Evolutionary conservation across 2,888 invertebrate species (phyloP), one percentile per base, ranked within the genome.

Genomic region (Cerastoderma edule): DNA sequence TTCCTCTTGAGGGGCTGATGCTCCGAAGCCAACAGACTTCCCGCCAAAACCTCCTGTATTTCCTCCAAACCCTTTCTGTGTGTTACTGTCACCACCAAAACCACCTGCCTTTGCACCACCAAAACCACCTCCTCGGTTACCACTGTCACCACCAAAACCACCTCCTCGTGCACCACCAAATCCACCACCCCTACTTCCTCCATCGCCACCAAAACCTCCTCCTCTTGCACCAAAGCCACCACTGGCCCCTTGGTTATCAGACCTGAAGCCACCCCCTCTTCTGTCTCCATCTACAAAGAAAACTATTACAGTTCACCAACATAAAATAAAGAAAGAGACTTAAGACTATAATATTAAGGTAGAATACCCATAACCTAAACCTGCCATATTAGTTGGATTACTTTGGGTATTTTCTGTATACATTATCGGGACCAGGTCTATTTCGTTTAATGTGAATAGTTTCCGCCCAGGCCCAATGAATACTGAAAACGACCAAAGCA

Each of bases 141-240:
- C 64, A 63, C 39, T 32, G 19, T 44, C 60, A 67, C 72, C 71
- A 16, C 73, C 48, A 39, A 24, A 28, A 50, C 35, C 13, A 22
- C 53, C 64, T 30, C 19, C 4, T 57, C 57, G 5, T 33, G 33
- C 46, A 4, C 69, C 60, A 19, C 83, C 75, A 67, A 77, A 73
- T 33, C 80, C 83, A 54, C 80, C 80, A 65, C 72, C 60, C 16
- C 39, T 35, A 16, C 67, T 67, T 5, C 69, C 50, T 39, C 75
- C 74, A 69, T 70, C 76, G 8, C 80, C 77, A 57, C 78, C 68
- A 46, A 60, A 48, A 39, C 54, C 39, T 13, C 33, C 67, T 24
- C 46, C 27, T 8, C 53, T 64, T 13, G 69, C 64, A 28, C 70
- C 74, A 63, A 63, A 65, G 32, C 78, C 73, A 66, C 63, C 67